Base-by-base conservation (phyloP, 2,113 vertebrate species). In the Lates calcarifer region DNA sequence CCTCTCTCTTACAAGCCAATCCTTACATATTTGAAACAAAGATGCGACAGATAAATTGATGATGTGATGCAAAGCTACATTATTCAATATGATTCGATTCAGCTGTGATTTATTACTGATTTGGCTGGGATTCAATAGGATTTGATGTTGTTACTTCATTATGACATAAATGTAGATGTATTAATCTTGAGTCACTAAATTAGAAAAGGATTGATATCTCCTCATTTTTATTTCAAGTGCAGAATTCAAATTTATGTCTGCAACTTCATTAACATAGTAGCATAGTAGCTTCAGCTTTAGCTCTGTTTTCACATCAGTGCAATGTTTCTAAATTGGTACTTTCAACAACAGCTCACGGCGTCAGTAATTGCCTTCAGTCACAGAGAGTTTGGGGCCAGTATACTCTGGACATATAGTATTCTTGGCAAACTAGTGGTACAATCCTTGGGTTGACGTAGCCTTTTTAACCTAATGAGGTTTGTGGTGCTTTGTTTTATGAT, bases 111-210 rank as follows among this genome's bases (percentile, higher is more conserved):
- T 24, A 45, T 63, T 72, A 31, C 41, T 29, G 22, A 77, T 68
- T 47, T 26, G 31, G 45, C 31, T 67, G 26, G 29, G 18, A 67
- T 65, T 56, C 18, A 17, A 60, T 35, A 13, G 17, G 26, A 69
- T 65, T 47, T 72, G 1, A 68, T 57, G 28, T 26, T 49, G 15
- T 51, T 68, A 33, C n/a, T 63, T 53, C 33, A 37, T 56, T 55
- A 24, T 26, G 31, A 28, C 45, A 43, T 26, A 3, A 24, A 63
- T 26, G n/a, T n/a, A n/a, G n/a, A n/a, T 13, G n/a, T 37, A 28
- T 57, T 28, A 1, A 67, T 81, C 51, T 61, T 61, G 14, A 61
- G 49, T 55, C 41, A 57, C 29, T 57, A 41, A 77, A 77, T 47
- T 28, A 45, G 33, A n/a, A 13, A 26, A 28, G 4, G 26, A 84